phyloP scores from a whole-genome alignment of 2,888 invertebrate genomes.

The Rhingia rostrata region DNA sequence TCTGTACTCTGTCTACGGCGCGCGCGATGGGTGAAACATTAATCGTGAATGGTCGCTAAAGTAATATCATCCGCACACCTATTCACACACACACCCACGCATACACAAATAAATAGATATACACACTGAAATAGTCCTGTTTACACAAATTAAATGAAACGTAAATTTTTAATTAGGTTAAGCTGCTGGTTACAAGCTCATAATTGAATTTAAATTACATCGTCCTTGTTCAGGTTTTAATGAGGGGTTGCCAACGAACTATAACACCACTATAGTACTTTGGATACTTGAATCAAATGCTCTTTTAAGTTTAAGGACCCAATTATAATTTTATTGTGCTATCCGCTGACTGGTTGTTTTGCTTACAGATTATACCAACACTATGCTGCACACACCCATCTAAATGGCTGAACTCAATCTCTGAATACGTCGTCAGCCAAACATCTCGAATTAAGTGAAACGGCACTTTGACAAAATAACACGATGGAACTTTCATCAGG shows the following conservation, averaged over 20 bases:
- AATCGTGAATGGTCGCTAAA: not conserved
- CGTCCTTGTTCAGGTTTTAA: not conserved
- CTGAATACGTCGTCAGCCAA: not conserved
- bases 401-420: not conserved
- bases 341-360: not conserved
- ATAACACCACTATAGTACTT: not conserved
- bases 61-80: not conserved
- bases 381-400: not conserved
- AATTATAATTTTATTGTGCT: not conserved
- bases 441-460: not conserved
- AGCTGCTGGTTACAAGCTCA: constrained; percentile 47
- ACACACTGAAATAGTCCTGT: constrained; percentile 20
- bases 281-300: not conserved
- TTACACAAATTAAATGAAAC: constrained; percentile 59
- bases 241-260: not conserved
- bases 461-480: not conserved
- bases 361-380: constrained; percentile 22
- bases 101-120: not conserved
- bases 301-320: not conserved
- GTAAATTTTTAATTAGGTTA: constrained; percentile 57
- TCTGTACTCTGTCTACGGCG: no score
- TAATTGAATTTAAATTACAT: constrained; percentile 56
- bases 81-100: not conserved
- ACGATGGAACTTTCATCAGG: constrained; percentile 49
- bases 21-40: no score